Evolutionary conservation across 1,140 invertebrate genomes (phyloP).

Genomic region (Bombus turneri): DNA sequence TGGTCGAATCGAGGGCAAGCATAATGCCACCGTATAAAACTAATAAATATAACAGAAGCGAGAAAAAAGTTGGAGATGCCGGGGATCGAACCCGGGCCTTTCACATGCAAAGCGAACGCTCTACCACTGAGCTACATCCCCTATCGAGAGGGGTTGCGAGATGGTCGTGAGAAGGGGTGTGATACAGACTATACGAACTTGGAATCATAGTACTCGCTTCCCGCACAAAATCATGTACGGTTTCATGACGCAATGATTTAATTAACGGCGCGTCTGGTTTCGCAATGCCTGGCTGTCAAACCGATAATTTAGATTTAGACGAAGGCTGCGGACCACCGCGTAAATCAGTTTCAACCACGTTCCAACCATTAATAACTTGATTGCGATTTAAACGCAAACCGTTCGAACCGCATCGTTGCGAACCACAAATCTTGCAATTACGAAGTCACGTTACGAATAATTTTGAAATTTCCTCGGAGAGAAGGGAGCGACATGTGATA

Average conservation of each 20-base stretch:
- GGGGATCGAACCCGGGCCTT: constrained; percentile 89
- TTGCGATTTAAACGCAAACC: neutral
- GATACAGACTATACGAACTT: too few relatives aligned
- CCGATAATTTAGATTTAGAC: too few relatives aligned
- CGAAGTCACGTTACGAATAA: neutral
- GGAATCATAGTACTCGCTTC: too few relatives aligned
- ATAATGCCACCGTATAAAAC: neutral
- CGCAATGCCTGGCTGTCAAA: too few relatives aligned
- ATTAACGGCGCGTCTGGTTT: too few relatives aligned
- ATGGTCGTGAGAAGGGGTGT: too few relatives aligned
- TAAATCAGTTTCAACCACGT: neutral
- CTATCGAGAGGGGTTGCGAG: constrained; percentile 81
- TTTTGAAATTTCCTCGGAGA: neutral
- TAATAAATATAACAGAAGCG: neutral
- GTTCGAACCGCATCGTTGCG: neutral
- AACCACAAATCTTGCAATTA: neutral
- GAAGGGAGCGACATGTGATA: too few relatives aligned
- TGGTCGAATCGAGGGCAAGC: neutral
- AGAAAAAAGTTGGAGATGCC: constrained; percentile 84
- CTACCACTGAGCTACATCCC: constrained; percentile 81
- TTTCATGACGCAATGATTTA: too few relatives aligned
- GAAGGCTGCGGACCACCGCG: too few relatives aligned
- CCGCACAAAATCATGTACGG: too few relatives aligned
- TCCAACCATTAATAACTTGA: neutral
- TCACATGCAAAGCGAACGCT: constrained; percentile 89